Evolutionary conservation across 2,797 vertebrate genomes (phyloP), one percentile per base, ranked within the genome.

Genomic region (Chaetodon trifasciatus): DNA sequence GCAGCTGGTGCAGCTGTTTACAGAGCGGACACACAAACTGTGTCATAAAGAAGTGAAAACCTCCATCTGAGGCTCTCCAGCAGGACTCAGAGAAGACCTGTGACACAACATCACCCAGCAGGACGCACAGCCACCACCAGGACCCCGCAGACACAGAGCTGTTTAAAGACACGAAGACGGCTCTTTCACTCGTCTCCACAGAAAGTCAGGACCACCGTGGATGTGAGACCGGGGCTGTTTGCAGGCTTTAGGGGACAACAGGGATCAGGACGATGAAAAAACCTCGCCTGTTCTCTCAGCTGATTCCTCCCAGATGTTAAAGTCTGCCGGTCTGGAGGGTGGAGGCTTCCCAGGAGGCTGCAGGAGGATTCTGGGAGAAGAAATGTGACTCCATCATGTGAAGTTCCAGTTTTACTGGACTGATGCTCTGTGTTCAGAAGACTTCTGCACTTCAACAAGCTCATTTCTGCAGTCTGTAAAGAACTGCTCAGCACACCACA

Each of bases 261-360:
- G 40, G 40, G 76, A 68, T 42, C 69, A 23, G 68, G 69, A 61
- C n/a, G 56, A 76, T 63, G 76, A 86, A 86, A 76, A 74, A 63
- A 72, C n/a, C 50, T 61, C 70, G 35, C 71, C 78, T 77, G 77
- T 21, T 53, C n/a, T 64, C 39, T 39, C 60, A 39, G 76, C 61
- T 83, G 72, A 86, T 85, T 83, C 74, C 32, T 79, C 65, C 70
- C 88, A 88, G 79, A 87, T 86, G 79, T 77, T 42, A 0, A 23
- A 5, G 50, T 24, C 23, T 74, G 32, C 44, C 24, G 73, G 37
- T 52, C 79, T 64, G 71, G 19, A 62, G 74, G 70, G 35, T 2
- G 60, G 70, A 56, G 74, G 65, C 70, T 4, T 66, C 60, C 69
- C 50, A 0, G 21, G 37, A 46, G 42, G 12, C 49, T 32, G 32